phyloP scores from a whole-genome alignment of 2,113 vertebrate species.

The Scortum barcoo region DNA sequence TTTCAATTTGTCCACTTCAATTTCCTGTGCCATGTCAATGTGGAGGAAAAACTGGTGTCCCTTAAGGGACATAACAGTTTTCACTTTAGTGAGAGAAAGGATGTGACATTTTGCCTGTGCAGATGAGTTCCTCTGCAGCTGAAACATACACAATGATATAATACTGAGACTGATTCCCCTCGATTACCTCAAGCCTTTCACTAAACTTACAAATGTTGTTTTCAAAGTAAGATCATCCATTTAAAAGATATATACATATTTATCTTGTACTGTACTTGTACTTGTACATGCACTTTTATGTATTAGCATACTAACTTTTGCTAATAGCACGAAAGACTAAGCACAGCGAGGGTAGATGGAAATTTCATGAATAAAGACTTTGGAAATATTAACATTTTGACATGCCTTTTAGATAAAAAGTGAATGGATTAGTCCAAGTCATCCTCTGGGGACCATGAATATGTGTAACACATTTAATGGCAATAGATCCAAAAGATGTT shows the following conservation, averaged over 20 bases:
- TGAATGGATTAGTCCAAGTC: no score
- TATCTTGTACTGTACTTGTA: no score
- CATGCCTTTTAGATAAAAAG: no score
- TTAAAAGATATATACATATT: background rate
- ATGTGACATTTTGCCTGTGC: conserved; percentile 20
- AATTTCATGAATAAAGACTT: no score
- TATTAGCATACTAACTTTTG: no score
- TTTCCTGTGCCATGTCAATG: conserved; percentile 32
- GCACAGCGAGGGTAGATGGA: no score
- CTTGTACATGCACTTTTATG: no score
- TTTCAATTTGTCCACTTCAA: conserved; percentile 37
- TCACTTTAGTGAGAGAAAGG: background rate
- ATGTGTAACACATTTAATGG: no score
- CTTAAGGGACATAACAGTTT: conserved; percentile 22
- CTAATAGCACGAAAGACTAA: no score
- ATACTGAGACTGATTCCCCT: background rate
- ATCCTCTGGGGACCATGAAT: no score
- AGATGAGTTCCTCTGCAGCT: conserved; percentile 19
- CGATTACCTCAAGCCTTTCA: background rate
- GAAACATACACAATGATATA: background rate
- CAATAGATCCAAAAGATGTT: no score
- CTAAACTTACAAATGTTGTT: background rate
- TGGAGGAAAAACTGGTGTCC: background rate
- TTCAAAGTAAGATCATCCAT: background rate
- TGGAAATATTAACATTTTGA: no score